These are phyloP conservation scores for Andrena hattorfiana DNA, from an alignment of 2,888 invertebrate genomes.

Conservation along the genomic window DNA sequence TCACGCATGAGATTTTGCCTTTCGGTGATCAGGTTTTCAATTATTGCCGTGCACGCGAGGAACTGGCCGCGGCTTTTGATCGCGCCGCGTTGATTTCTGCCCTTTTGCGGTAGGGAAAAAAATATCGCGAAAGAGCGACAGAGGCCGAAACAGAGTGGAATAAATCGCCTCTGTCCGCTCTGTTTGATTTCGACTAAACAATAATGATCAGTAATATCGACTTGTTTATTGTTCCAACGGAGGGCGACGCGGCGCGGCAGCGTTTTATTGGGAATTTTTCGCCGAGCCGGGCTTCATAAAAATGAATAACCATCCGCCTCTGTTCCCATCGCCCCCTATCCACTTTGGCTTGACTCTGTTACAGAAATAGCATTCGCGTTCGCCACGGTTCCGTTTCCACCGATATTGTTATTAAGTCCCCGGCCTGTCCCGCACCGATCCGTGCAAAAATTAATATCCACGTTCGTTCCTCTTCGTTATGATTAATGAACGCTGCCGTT, in stretches of 20 bases:
- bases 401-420: slow-evolving; percentile 56
- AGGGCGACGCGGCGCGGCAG: slow-evolving; percentile 22
- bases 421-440: slow-evolving; percentile 4
- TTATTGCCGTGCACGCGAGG: slow-evolving; percentile 65
- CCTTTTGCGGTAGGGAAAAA: slow-evolving; percentile 16
- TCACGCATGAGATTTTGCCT: slow-evolving; percentile 67
- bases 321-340: slow-evolving; percentile 17
- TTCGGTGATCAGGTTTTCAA: slow-evolving; percentile 72
- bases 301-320: slow-evolving; percentile 57
- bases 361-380: slow-evolving; percentile 29
- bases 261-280: slow-evolving; percentile 61
- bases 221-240: slow-evolving; percentile 67
- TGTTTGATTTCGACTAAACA: slow-evolving; percentile 70
- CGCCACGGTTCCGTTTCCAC: slow-evolving; percentile 25
- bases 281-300: slow-evolving; percentile 45
- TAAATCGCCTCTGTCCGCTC: slow-evolving; percentile 54
- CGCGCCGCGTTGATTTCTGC: slow-evolving; percentile 60
- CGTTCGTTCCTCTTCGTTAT: neutral
- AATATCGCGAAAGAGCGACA: neutral
- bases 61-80: slow-evolving; percentile 66
- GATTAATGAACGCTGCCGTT: neutral
- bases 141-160: slow-evolving; percentile 41
- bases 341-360: slow-evolving; percentile 40
- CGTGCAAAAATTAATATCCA: slow-evolving; percentile 25
- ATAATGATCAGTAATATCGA: slow-evolving; percentile 72